Evolutionary conservation across 2,797 vertebrate genomes (phyloP).

Genomic region (Schizopygopsis pylzovi): DNA sequence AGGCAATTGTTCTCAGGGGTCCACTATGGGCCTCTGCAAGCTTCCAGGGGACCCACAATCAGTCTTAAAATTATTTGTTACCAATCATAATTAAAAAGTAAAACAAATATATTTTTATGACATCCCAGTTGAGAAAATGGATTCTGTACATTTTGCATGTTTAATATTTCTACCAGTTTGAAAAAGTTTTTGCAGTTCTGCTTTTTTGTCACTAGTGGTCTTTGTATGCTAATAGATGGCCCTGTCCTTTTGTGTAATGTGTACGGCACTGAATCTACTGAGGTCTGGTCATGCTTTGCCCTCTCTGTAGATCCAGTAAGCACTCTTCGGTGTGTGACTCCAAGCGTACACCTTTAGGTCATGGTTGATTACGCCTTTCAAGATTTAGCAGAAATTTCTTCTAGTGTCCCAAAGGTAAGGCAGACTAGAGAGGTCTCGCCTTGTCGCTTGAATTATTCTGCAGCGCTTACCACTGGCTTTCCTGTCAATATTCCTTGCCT

Average conservation of each 20-base stretch:
- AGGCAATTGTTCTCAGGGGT: background rate
- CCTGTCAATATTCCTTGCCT: constrained; percentile 10
- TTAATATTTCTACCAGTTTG: background rate
- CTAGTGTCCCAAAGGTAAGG: background rate
- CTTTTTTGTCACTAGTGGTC: background rate
- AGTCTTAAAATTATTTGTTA: background rate
- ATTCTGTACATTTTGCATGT: background rate
- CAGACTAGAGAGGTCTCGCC: background rate
- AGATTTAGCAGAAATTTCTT: constrained; percentile 37
- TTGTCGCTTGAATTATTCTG: constrained; percentile 22
- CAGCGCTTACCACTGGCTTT: background rate
- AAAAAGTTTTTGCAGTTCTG: background rate
- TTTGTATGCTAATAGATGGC: background rate
- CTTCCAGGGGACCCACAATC: background rate
- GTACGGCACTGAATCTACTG: background rate
- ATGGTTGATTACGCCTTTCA: constrained; percentile 25
- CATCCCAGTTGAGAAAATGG: background rate
- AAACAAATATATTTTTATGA: background rate
- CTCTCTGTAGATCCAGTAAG: background rate
- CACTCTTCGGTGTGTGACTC: constrained; percentile 2
- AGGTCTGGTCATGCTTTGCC: background rate
- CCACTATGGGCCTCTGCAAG: background rate
- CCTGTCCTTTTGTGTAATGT: background rate
- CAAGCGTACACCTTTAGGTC: constrained; percentile 17
- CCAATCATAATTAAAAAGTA: background rate